Conservation (phyloP, 2,888 invertebrate species). For the Lasioglossum calceatum region DNA sequence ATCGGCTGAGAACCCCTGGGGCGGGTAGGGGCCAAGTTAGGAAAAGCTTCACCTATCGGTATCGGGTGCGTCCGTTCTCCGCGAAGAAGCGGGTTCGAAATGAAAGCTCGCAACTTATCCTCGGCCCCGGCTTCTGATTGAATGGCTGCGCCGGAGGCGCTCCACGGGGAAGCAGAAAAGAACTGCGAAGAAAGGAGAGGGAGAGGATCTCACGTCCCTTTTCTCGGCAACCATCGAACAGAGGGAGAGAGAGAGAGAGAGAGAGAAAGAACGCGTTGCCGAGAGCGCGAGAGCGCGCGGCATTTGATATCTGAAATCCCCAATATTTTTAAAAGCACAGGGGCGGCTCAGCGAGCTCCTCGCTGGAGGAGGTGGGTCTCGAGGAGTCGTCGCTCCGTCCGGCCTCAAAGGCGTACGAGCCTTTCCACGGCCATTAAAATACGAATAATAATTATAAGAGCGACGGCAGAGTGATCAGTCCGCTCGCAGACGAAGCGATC, state of each 20-base stretch:
- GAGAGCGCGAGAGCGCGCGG: conserved; percentile 65
- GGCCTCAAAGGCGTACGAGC: conserved; percentile 80
- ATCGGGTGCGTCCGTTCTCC: conserved; percentile 66
- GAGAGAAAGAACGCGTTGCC: conserved; percentile 59
- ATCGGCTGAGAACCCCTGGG: conserved; percentile 31
- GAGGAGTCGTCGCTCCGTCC: conserved; percentile 74
- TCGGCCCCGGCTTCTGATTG: conserved; percentile 80
- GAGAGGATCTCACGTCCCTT: conserved; percentile 64
- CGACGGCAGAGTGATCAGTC: conserved; percentile 83
- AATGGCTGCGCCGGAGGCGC: conserved; percentile 83
- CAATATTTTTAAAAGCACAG: conserved; percentile 84
- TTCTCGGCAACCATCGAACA: conserved; percentile 45
- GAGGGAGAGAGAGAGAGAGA: not conserved
- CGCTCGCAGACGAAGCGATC: conserved; percentile 79
- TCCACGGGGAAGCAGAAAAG: conserved; percentile 59
- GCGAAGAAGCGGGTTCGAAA: conserved; percentile 63
- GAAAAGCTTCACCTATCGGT: conserved; percentile 66
- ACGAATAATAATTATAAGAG: conserved; percentile 84
- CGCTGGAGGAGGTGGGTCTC: conserved; percentile 68
- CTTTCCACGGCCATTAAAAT: conserved; percentile 83
- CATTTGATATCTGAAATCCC: conserved; percentile 83
- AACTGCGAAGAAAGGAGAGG: conserved; percentile 44
- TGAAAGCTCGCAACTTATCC: conserved; percentile 81
- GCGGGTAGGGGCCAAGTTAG: conserved; percentile 21
- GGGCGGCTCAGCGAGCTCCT: conserved; percentile 54